Conservation (phyloP, 2,888 invertebrate species). For the Philaethria dido region DNA sequence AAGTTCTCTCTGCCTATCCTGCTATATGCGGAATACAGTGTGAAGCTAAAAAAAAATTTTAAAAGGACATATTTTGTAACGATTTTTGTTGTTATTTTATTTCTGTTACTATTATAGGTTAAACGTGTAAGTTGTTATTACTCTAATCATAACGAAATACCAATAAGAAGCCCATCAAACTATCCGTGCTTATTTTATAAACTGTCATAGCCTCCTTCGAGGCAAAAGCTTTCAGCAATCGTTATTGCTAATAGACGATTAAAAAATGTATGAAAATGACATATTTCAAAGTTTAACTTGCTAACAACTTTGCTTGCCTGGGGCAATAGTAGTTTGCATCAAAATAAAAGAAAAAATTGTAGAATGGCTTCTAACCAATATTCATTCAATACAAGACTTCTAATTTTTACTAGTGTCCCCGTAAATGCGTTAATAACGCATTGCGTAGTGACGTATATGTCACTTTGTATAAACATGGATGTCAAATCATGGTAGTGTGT, state of each 20-base stretch:
- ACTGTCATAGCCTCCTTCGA: background rate
- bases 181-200: slow-evolving; percentile 8
- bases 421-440: too few relatives aligned
- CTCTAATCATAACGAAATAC: background rate
- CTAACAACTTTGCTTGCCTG: slow-evolving; percentile 3
- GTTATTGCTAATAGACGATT: slow-evolving; percentile 11
- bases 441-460: too few relatives aligned
- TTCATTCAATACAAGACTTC: too few relatives aligned
- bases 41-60: too few relatives aligned
- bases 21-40: too few relatives aligned
- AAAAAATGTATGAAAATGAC: slow-evolving; percentile 13
- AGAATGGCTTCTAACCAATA: too few relatives aligned
- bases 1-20: too few relatives aligned
- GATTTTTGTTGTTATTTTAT: slow-evolving; percentile 5
- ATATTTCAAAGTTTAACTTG: background rate
- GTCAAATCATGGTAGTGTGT: too few relatives aligned
- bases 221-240: slow-evolving; percentile 9
- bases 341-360: too few relatives aligned
- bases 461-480: too few relatives aligned
- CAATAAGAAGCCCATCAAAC: slow-evolving; percentile 1
- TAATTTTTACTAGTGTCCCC: too few relatives aligned
- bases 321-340: background rate
- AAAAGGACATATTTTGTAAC: too few relatives aligned
- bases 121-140: background rate
- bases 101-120: background rate